These are phyloP conservation scores for Phylloscopus whistleri DNA, from an alignment of 2,113 vertebrate species.

Conservation along the genomic window DNA sequence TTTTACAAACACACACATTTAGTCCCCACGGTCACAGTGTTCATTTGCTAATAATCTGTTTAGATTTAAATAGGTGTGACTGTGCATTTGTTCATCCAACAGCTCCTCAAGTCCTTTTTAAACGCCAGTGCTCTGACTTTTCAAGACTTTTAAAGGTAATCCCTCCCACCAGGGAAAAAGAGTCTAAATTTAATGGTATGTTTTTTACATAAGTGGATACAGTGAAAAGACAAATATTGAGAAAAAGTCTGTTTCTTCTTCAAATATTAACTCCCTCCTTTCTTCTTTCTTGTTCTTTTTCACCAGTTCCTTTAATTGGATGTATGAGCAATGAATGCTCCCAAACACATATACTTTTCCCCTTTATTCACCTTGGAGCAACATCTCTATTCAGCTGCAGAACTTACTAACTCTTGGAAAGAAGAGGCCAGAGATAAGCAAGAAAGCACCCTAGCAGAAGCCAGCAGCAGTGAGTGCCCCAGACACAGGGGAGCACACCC, in stretches of 20 bases:
- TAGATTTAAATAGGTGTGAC: neutral
- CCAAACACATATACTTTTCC: fast-evolving
- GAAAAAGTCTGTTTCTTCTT: neutral
- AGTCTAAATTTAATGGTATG: neutral
- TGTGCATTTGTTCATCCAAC: neutral
- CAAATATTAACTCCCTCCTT: neutral
- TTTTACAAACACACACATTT: neutral
- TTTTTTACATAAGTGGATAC: neutral
- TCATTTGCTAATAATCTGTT: neutral
- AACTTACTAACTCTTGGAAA: neutral
- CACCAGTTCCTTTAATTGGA: neutral
- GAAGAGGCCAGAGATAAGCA: neutral
- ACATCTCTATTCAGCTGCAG: neutral
- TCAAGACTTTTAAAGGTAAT: neutral
- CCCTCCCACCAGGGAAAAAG: neutral
- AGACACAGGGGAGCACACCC: fast-evolving
- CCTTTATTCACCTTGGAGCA: neutral
- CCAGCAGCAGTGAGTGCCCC: neutral
- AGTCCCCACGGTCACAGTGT: fast-evolving
- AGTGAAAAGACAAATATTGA: neutral
- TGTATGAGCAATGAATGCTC: neutral
- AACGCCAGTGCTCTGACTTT: neutral
- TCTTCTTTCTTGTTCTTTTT: neutral
- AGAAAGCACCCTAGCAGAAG: neutral
- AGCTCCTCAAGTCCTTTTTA: neutral